A percentile compares a stretch with the other conserved stretches of the same genome.
Conservation (phyloP, 2,113 vertebrate species). For the Hylia prasina region DNA sequence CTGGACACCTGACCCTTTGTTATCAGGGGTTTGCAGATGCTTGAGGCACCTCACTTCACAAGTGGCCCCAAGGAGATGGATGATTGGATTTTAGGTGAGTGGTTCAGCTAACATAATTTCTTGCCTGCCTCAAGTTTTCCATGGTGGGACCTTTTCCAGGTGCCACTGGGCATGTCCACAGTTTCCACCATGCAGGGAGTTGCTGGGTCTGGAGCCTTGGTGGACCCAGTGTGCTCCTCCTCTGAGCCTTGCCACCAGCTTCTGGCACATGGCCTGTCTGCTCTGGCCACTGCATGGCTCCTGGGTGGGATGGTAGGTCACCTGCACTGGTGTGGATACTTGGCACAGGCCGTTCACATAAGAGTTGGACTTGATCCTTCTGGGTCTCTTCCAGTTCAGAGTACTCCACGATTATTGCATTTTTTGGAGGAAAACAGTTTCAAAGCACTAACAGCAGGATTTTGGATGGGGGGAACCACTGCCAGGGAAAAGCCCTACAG, state of each 20-base stretch:
- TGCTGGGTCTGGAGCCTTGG: not conserved
- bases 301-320: not conserved
- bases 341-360: not conserved
- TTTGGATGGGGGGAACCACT: not conserved
- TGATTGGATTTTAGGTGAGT: not conserved
- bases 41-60: not conserved
- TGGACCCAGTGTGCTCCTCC: not conserved
- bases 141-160: not conserved
- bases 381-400: not conserved
- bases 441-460: not conserved
- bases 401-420: not conserved
- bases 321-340: not conserved
- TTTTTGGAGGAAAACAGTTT: not conserved
- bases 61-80: not conserved
- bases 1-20: not conserved
- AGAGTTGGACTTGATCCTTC: not conserved
- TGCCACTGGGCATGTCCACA: not conserved
- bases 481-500: not conserved
- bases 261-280: accelerated
- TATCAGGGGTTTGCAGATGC: not conserved
- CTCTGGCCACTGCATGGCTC: accelerated
- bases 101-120: not conserved
- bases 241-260: accelerated
- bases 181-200: not conserved
- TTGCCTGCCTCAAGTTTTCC: not conserved